Evolutionary conservation across 2,797 vertebrate species (phyloP).

Genomic region (Darevskia nairensis): DNA sequence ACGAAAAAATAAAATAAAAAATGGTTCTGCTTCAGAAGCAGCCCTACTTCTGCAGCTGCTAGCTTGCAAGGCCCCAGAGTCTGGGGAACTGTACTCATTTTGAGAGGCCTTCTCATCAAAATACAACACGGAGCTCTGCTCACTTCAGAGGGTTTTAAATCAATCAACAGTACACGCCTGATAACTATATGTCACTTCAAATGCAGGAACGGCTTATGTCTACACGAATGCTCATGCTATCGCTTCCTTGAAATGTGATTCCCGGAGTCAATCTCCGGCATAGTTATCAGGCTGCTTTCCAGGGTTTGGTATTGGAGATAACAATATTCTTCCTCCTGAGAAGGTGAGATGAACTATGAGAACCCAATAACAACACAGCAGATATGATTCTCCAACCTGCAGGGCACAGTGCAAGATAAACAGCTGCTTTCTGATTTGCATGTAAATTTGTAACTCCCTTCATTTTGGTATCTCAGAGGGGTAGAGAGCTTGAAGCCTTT

Average conservation of each 20-base stretch:
- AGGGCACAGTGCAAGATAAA: conserved; percentile 4
- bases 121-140: neutral
- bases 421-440: conserved; percentile 8
- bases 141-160: neutral
- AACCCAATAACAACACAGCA: neutral
- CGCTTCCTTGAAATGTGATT: conserved; percentile 15
- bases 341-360: neutral
- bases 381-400: conserved; percentile 13
- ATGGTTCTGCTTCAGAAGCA: neutral
- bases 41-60: neutral
- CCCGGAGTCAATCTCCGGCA: neutral
- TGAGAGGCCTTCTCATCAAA: conserved; percentile 6
- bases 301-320: neutral
- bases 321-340: conserved; percentile 34
- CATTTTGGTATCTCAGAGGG: neutral
- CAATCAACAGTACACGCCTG: neutral
- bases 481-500: neutral
- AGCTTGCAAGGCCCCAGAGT: neutral
- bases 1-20: no score
- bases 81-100: neutral
- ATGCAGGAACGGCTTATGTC: neutral
- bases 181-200: neutral
- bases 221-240: neutral
- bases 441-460: conserved; percentile 13
- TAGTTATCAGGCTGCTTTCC: conserved; percentile 12